Percentiles rank a stretch among this genome's conserved stretches.
Evolutionary conservation across 2,888 invertebrate genomes (phyloP).

Genomic region (Caenorhabditis sp.): DNA sequence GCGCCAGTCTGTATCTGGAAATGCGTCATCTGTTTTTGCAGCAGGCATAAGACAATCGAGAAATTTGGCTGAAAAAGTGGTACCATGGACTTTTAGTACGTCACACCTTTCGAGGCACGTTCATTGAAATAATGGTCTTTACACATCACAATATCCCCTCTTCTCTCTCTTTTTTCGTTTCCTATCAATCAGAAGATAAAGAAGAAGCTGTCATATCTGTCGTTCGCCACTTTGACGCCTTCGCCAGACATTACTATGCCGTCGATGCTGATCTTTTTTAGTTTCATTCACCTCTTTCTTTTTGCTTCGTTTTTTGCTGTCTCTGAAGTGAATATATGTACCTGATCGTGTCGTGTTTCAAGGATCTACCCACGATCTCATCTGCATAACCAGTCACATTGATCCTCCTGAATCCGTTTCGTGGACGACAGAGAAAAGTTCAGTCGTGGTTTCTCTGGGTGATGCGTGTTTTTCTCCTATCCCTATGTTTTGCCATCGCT

Average conservation of each 20-base stretch:
- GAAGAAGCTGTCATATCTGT: slow-evolving; percentile 42
- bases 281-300: slow-evolving; percentile 17
- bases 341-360: slow-evolving; percentile 14
- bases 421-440: neutral
- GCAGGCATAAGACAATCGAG: no score
- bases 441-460: neutral
- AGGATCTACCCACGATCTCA: slow-evolving; percentile 27
- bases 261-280: slow-evolving; percentile 33
- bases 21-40: no score
- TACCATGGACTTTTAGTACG: slow-evolving; percentile 24
- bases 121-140: slow-evolving; percentile 40
- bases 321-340: neutral
- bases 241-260: slow-evolving; percentile 54
- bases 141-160: slow-evolving; percentile 32
- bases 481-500: neutral
- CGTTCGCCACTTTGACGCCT: slow-evolving; percentile 26
- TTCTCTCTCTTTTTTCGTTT: slow-evolving; percentile 6
- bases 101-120: slow-evolving; percentile 44
- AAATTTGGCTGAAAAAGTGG: no score
- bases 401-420: neutral
- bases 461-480: slow-evolving; percentile 16
- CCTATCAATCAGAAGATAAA: slow-evolving; percentile 41
- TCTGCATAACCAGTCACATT: slow-evolving; percentile 32
- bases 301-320: slow-evolving; percentile 9
- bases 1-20: no score